Evolutionary conservation across 2,797 vertebrate genomes (phyloP), one percentile per base, ranked within the genome.

Genomic region (Protonibea diacanthus): DNA sequence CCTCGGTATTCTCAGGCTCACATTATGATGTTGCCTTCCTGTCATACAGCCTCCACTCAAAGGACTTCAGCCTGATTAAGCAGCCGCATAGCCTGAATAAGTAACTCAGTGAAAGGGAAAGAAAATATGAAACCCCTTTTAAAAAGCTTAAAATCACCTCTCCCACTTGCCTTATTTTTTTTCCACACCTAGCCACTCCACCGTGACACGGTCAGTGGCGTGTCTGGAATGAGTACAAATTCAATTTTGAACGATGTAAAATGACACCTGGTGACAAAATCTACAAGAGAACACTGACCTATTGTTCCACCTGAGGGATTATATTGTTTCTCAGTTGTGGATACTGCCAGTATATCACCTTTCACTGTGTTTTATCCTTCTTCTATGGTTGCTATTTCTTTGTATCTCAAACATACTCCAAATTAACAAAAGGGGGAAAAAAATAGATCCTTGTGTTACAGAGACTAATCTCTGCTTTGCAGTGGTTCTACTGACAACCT

Each of bases 61-160:
- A 85, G 80, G 71, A 86, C 73, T 88, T 86, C 49, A 47, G 72
- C 71, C 71, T 82, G 74, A 92, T 78, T 87, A 47, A 73, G 59
- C 77, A 84, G 65, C 49, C 18, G 13, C 33, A 20, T 10, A 72
- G 55, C 65, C 48, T 63, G 68, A 90, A 80, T 68, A 64, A 74
- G 66, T 27, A 56, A 53, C 53, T 79, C 57, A 62, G 42, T 27
- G 72, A 79, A 78, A 63, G 20, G 56, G 64, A 76, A 74, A 78
- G 27, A 47, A 80, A 76, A 78, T 11, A 58, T 3, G 5, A 70
- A 74, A 51, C 40, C 48, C 11, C 5, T 72, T 40, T 76, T 61
- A 60, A 63, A 38, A 86, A 75, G 71, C 69, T 76, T 60, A 4
- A 65, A 65, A 64, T 60, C 72, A 29, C 27, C 59, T 51, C 51